A percentile compares a stretch with the other conserved stretches of the same genome.
phyloP scores from a whole-genome alignment of 2,113 vertebrate genomes.

The Spea bombifrons region DNA sequence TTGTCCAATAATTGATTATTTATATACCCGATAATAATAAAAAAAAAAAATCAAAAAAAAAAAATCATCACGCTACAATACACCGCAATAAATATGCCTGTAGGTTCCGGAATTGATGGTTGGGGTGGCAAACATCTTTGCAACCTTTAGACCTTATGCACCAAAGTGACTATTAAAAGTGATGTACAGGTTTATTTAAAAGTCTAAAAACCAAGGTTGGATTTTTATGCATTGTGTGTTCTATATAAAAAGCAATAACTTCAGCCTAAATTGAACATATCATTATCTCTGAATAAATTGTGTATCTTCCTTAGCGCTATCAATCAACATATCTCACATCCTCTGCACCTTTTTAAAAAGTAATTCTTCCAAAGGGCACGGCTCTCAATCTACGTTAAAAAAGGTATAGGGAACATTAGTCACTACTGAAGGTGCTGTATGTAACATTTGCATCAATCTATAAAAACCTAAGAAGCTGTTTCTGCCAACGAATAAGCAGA shows the following conservation, averaged over 20 bases:
- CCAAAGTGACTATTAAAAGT: not conserved
- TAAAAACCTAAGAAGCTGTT: conserved; percentile 19
- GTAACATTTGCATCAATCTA: conserved; percentile 32
- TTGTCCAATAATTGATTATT: no score
- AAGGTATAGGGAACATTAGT: conserved; percentile 27
- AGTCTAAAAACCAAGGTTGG: not conserved
- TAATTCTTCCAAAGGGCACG: conserved; percentile 36
- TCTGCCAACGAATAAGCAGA: conserved; percentile 27
- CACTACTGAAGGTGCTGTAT: conserved; percentile 5
- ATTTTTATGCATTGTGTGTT: not conserved
- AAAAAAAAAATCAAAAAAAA: no score
- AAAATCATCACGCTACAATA: no score
- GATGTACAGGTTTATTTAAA: no score
- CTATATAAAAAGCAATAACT: not conserved
- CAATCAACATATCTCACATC: conserved; percentile 37
- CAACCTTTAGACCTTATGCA: not conserved
- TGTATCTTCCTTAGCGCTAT: not conserved
- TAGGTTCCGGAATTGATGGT: no score
- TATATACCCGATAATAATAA: no score
- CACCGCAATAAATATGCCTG: no score
- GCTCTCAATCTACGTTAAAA: conserved; percentile 36
- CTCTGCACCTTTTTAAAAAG: conserved; percentile 31
- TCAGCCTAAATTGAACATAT: not conserved
- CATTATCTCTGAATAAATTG: not conserved
- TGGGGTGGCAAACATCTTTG: not conserved